phyloP scores from a whole-genome alignment of 2,113 vertebrate species.

The Proteles cristata region DNA sequence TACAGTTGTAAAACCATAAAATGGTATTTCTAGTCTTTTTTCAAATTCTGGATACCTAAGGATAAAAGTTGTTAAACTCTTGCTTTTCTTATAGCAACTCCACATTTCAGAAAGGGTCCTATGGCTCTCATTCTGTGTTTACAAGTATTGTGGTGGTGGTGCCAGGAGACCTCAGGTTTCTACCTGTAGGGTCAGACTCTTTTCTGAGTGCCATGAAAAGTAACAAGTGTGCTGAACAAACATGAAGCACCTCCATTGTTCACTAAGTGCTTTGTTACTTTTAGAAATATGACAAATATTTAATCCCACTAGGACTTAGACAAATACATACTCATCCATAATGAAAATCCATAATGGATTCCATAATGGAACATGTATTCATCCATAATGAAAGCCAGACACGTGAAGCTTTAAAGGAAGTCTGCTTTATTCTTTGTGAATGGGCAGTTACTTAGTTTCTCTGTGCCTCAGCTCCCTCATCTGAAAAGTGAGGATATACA shows the following conservation, averaged over 20 bases:
- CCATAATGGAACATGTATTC: background rate
- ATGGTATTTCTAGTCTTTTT: constrained; percentile 3
- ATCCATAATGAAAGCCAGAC: background rate
- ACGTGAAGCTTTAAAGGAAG: background rate
- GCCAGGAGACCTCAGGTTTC: background rate
- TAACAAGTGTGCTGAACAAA: background rate
- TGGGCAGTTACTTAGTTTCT: background rate
- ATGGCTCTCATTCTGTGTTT: background rate
- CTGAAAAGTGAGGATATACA: constrained; percentile 11
- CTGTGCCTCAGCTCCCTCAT: background rate
- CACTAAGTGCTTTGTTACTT: background rate
- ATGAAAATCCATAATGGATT: background rate
- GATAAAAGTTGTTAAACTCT: background rate
- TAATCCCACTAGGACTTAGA: background rate
- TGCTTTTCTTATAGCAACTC: background rate
- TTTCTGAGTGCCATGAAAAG: background rate
- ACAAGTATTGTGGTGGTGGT: background rate
- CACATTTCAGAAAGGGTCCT: background rate
- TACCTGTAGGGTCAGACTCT: background rate
- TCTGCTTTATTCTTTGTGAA: background rate
- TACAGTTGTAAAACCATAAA: constrained; percentile 10
- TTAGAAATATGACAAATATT: background rate
- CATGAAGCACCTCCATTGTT: background rate
- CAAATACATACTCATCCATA: background rate
- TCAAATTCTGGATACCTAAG: background rate